phyloP scores from a whole-genome alignment of 2,888 invertebrate genomes.

The Oscheius sp. region DNA sequence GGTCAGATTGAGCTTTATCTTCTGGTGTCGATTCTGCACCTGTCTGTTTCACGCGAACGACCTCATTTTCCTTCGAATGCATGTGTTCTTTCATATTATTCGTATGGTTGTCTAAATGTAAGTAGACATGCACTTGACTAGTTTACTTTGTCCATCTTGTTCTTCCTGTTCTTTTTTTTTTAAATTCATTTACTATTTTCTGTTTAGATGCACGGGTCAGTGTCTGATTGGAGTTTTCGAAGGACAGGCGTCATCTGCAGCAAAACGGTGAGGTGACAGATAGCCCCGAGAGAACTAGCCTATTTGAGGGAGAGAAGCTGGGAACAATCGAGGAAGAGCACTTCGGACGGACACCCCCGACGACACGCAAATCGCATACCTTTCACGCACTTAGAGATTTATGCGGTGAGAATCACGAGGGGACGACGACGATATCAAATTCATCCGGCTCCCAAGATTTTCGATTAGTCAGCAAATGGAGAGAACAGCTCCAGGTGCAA shows the following conservation, averaged over 20 bases:
- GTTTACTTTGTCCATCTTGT: not conserved
- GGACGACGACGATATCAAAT: not conserved
- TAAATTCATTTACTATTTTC: not conserved
- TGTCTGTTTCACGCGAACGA: too few species aligned
- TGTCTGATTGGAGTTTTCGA: conserved; percentile 23
- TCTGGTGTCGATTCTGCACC: too few species aligned
- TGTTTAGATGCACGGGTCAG: conserved; percentile 15
- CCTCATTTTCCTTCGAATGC: too few species aligned
- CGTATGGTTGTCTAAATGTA: not conserved
- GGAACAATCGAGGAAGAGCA: conserved; percentile 27
- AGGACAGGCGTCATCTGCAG: conserved; percentile 17
- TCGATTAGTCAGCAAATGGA: not conserved
- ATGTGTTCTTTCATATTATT: too few species aligned
- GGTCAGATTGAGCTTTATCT: too few species aligned
- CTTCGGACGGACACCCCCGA: conserved; percentile 27
- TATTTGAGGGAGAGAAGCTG: conserved; percentile 26
- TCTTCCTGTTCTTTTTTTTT: not conserved
- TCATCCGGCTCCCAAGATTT: not conserved
- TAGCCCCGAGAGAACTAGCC: not conserved
- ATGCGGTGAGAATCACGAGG: not conserved
- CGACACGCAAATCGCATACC: conserved; percentile 38
- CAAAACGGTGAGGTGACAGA: conserved; percentile 20
- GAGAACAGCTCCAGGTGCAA: conserved; percentile 11
- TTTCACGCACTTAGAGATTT: conserved; percentile 45
- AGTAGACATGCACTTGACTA: not conserved